These are phyloP conservation scores for Apamea anceps DNA, from an alignment of 2,888 invertebrate species.

Conservation along the genomic window DNA sequence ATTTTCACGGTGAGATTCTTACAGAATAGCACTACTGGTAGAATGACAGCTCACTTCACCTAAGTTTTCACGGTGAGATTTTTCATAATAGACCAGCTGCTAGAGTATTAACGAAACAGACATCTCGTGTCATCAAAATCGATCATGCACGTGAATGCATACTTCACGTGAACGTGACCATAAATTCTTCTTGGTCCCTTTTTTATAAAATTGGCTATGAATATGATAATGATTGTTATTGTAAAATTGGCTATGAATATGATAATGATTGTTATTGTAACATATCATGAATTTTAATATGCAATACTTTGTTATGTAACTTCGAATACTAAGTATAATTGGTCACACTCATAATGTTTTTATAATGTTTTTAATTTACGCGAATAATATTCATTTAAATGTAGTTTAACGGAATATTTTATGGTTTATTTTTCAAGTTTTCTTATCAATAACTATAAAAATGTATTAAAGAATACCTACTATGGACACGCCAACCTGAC, in stretches of 20 bases:
- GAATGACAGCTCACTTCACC: too few relatives aligned
- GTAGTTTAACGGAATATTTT: constrained; percentile 28
- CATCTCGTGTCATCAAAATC: not conserved
- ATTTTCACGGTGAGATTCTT: too few relatives aligned
- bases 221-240: constrained; percentile 56
- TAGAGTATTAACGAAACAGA: not conserved
- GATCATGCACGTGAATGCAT: not conserved
- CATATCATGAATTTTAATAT: constrained; percentile 51
- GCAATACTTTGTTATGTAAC: constrained; percentile 43
- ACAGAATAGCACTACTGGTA: too few relatives aligned
- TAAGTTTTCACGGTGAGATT: too few relatives aligned
- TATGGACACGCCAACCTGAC: constrained; percentile 6
- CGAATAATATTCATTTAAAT: constrained; percentile 42
- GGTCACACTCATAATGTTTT: constrained; percentile 28
- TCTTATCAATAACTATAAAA: constrained; percentile 24
- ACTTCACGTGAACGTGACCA: not conserved
- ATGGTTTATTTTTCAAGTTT: constrained; percentile 30
- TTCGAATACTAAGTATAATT: constrained; percentile 58
- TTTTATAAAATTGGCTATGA: constrained; percentile 31
- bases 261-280: constrained; percentile 53
- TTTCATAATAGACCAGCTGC: too few relatives aligned
- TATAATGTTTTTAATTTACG: constrained; percentile 48
- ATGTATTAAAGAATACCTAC: not conserved
- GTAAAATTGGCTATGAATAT: constrained; percentile 46
- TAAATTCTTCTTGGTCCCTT: constrained; percentile 5